Percentiles rank a stretch among this genome's conserved stretches.
phyloP scores from a whole-genome alignment of 2,113 vertebrate species.

The Nibea coibor region DNA sequence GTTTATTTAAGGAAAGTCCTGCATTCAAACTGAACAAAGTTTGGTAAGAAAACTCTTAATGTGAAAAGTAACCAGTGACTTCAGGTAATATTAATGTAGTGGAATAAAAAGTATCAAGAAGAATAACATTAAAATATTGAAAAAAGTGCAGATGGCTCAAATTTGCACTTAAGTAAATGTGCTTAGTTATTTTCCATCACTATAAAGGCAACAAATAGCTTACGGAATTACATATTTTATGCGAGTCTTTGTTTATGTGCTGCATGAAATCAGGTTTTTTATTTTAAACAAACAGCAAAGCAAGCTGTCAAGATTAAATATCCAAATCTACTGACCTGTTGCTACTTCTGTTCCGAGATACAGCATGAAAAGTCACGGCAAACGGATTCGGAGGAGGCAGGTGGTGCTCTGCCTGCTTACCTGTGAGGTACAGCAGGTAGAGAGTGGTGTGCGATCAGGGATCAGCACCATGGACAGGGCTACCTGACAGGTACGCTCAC shows the following conservation, averaged over 20 bases:
- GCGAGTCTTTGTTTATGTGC: background rate
- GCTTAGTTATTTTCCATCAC: background rate
- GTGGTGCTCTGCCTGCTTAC: background rate
- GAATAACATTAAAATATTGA: background rate
- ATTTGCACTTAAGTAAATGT: background rate
- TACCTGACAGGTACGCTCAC: constrained; percentile 59
- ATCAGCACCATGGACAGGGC: constrained; percentile 80
- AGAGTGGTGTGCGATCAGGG: background rate
- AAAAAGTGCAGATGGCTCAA: background rate
- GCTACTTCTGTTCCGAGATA: background rate
- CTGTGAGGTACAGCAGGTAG: constrained; percentile 42
- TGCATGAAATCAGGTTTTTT: background rate
- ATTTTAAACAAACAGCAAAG: background rate
- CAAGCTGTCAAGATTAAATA: background rate
- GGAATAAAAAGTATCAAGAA: background rate
- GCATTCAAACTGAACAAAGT: background rate
- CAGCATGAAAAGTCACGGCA: background rate
- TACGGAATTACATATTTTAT: background rate
- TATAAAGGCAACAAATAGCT: background rate
- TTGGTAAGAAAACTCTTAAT: background rate
- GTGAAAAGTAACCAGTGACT: background rate
- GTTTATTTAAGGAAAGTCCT: background rate
- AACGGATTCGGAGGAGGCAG: background rate
- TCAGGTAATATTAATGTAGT: background rate
- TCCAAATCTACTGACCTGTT: background rate